A percentile compares a stretch with the other conserved stretches of the same genome.
phyloP scores from a whole-genome alignment of 2,797 vertebrate species.

The Cichlasoma orientale region DNA sequence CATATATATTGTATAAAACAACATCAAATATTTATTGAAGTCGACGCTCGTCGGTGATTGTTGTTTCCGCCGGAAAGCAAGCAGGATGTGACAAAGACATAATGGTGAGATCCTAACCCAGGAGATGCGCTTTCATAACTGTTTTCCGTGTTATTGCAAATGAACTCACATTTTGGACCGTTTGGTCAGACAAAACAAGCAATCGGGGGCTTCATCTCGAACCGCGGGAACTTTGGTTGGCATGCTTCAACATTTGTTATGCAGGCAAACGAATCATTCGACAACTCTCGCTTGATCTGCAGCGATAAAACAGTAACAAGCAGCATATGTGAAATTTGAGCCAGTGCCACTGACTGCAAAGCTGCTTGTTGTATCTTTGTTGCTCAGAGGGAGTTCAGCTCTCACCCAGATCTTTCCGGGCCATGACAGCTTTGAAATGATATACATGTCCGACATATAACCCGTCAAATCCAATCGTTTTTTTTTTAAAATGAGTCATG shows the following conservation, averaged over 20 bases:
- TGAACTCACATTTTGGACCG: background rate
- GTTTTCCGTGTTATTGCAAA: background rate
- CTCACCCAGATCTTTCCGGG: background rate
- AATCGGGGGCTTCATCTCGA: fast-evolving
- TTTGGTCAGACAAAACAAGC: background rate
- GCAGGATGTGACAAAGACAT: background rate
- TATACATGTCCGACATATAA: background rate
- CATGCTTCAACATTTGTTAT: fast-evolving
- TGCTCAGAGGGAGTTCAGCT: background rate
- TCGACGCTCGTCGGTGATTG: background rate
- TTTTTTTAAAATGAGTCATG: constrained; percentile 24
- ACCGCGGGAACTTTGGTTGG: fast-evolving
- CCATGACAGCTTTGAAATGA: constrained; percentile 10
- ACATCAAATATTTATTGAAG: background rate
- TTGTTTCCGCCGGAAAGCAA: background rate
- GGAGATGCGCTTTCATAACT: fast-evolving
- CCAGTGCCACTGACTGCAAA: background rate
- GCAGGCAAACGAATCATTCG: background rate
- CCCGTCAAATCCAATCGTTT: constrained; percentile 23
- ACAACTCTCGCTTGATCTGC: background rate
- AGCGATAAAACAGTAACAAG: constrained; percentile 1
- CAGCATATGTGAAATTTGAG: background rate
- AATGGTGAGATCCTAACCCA: background rate
- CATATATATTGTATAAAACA: background rate
- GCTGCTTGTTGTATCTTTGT: background rate